Evolutionary conservation across 2,797 vertebrate genomes (phyloP).

Genomic region (Sebastes diaconus): DNA sequence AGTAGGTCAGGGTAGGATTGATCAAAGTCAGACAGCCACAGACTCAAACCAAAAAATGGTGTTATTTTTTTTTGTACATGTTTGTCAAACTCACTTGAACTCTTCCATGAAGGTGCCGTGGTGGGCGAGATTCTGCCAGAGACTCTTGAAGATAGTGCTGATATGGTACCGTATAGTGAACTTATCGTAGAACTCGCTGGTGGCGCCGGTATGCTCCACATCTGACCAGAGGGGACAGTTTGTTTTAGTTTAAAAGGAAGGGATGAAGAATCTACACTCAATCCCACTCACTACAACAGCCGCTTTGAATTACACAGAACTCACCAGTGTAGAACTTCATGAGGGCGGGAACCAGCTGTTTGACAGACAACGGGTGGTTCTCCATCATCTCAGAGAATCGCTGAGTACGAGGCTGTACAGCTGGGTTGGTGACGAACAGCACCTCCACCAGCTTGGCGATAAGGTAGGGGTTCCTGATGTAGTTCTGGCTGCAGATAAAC

Average conservation of each 20-base stretch:
- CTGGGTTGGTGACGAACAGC: conserved; percentile 98
- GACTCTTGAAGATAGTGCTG: conserved; percentile 99
- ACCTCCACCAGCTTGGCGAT: conserved; percentile 99
- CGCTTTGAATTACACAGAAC: conserved; percentile 2
- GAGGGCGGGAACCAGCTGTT: conserved; percentile 94
- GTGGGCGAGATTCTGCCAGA: conserved; percentile 97
- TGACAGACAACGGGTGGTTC: conserved; percentile 94
- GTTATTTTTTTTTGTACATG: background rate
- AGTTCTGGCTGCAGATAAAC: conserved; percentile 99
- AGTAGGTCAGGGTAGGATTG: conserved; percentile 3
- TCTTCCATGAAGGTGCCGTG: conserved; percentile 99
- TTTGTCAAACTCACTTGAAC: conserved; percentile 92
- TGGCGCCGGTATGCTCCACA: conserved; percentile 97
- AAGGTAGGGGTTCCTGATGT: conserved; percentile 97
- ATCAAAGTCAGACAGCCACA: background rate
- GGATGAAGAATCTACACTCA: background rate
- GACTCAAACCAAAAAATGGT: background rate
- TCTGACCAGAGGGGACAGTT: conserved; percentile 76
- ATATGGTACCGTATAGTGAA: conserved; percentile 99
- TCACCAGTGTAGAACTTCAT: conserved; percentile 99
- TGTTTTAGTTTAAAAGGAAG: background rate
- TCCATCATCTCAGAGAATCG: conserved; percentile 99
- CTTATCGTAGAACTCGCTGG: conserved; percentile 99
- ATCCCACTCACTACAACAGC: background rate
- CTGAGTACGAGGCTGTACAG: conserved; percentile 96